A percentile compares a stretch with the other conserved stretches of the same genome.
Conservation (phyloP, 1,140 invertebrate genomes). For the Orius insidiosus region DNA sequence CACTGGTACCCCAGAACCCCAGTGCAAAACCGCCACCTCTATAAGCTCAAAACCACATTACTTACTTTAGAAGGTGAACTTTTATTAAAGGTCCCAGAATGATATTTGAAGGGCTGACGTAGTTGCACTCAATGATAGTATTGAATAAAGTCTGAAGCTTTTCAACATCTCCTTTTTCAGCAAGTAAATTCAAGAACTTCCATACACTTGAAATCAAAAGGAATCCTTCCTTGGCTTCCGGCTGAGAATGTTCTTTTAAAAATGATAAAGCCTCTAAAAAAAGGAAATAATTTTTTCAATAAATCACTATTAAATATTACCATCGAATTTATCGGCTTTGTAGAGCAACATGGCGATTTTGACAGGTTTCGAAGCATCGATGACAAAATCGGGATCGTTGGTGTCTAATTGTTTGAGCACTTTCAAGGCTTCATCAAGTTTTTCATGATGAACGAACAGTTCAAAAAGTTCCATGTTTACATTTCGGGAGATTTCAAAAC, state of each 20-base stretch:
- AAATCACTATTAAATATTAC: constrained; percentile 24
- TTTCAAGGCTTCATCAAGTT: constrained; percentile 38
- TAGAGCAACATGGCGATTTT: constrained; percentile 36
- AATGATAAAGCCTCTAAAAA: constrained; percentile 33
- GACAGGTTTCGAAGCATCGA: constrained; percentile 39
- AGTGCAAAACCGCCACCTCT: too few relatives aligned
- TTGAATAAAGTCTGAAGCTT: constrained; percentile 41
- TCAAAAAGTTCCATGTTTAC: constrained; percentile 28
- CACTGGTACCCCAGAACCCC: too few relatives aligned
- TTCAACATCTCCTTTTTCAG: constrained; percentile 39
- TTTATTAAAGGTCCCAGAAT: constrained; percentile 51
- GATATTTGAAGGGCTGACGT: constrained; percentile 35
- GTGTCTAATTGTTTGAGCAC: constrained; percentile 29
- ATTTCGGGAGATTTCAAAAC: constrained; percentile 3
- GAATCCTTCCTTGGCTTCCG: constrained; percentile 23
- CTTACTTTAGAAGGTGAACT: constrained; percentile 41
- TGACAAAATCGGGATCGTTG: constrained; percentile 29
- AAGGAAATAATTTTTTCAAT: constrained; percentile 10
- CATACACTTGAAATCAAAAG: constrained; percentile 35
- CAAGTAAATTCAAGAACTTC: constrained; percentile 44
- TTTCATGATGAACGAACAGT: constrained; percentile 36
- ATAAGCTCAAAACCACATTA: too few relatives aligned
- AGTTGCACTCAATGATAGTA: constrained; percentile 36
- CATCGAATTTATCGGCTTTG: constrained; percentile 36
- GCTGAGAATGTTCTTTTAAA: constrained; percentile 31